Evolutionary conservation across 2,888 invertebrate genomes (phyloP).

Genomic region (Machimus atricapillus): DNA sequence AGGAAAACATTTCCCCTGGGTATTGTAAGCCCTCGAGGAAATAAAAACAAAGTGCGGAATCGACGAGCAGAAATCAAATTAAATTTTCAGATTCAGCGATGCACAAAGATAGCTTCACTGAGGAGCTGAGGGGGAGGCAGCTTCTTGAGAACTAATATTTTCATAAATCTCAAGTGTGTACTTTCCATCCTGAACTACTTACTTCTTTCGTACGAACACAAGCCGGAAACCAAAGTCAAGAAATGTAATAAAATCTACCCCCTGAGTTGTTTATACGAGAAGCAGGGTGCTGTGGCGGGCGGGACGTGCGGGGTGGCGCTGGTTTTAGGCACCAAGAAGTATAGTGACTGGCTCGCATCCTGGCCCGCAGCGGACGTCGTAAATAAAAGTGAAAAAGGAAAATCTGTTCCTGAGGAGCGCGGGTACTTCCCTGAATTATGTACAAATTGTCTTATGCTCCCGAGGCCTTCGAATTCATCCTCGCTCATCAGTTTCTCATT

Average conservation of each 20-base stretch:
- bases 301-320: no score
- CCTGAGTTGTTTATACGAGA: constrained; percentile 15
- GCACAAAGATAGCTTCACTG: constrained; percentile 31
- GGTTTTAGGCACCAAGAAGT: not conserved
- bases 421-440: constrained; percentile 25
- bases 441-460: constrained; percentile 36
- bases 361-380: not conserved
- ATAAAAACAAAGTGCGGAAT: constrained; percentile 41
- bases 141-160: constrained; percentile 39
- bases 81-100: constrained; percentile 43
- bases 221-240: constrained; percentile 28
- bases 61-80: constrained; percentile 40
- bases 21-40: constrained; percentile 37
- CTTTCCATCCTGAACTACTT: constrained; percentile 40
- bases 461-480: constrained; percentile 4
- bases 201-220: constrained; percentile 15
- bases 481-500: not conserved
- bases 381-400: constrained; percentile 3
- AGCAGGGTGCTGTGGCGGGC: not conserved
- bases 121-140: not conserved
- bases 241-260: constrained; percentile 31
- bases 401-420: constrained; percentile 7
- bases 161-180: constrained; percentile 43
- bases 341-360: not conserved
- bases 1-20: constrained; percentile 28